Conservation (phyloP, 2,113 vertebrate species). For the Lycaon pictus region DNA sequence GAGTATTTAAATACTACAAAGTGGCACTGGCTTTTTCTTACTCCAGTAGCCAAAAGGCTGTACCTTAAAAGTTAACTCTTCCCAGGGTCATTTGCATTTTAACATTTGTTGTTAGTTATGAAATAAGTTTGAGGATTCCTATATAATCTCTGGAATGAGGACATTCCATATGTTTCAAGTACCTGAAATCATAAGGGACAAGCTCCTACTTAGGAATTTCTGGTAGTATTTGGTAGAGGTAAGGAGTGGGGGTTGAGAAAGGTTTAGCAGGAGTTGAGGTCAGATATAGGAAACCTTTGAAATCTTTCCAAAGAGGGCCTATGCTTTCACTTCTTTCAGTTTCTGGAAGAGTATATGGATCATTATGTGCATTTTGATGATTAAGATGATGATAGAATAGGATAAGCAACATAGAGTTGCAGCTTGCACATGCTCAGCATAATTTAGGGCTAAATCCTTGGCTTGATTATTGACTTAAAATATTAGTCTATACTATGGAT, state of each 20-base stretch:
- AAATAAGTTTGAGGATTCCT: slow-evolving; percentile 28
- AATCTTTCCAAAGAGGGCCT: neutral
- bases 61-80: slow-evolving; percentile 39
- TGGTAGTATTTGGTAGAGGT: neutral
- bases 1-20: neutral
- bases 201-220: neutral
- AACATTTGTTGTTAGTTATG: slow-evolving; percentile 54
- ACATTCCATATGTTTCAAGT: neutral
- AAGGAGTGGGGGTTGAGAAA: neutral
- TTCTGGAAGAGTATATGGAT: neutral
- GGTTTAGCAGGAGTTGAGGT: neutral
- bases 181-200: neutral
- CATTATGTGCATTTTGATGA: neutral
- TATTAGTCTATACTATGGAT: neutral
- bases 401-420: neutral
- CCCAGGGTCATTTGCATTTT: slow-evolving; percentile 27
- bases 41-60: neutral
- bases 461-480: slow-evolving; percentile 55
- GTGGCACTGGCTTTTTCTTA: slow-evolving; percentile 26
- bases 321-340: neutral
- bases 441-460: slow-evolving; percentile 45
- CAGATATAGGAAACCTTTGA: neutral
- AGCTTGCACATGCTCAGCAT: neutral
- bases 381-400: neutral
- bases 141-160: slow-evolving; percentile 21